Evolutionary conservation across 2,888 invertebrate species (phyloP), one percentile per base, ranked within the genome.

Genomic region (Anorthoa munda): DNA sequence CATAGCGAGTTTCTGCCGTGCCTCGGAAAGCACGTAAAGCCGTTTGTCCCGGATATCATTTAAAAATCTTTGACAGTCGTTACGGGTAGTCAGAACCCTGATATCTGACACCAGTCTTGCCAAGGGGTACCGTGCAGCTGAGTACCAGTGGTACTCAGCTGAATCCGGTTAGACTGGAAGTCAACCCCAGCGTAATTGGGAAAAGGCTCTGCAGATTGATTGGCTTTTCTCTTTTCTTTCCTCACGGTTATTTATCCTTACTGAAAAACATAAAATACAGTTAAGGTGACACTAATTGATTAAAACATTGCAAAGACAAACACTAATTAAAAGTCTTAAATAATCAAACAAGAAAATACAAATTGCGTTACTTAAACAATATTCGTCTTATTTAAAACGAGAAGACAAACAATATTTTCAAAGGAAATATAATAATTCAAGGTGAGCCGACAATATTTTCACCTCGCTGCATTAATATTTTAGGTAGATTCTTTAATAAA

Each of bases 401-500:
- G 17, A 63, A 53, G 5, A 18, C n/a, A 7, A 39, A 58, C 18
- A 39, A 60, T 46, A 60, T 55, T 59, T 17, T 51, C 18, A 64
- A 63, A 61, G n/a, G n/a, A 21, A 48, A 53, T 12, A 31, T 39
- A 18, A 15, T 56, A 59, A 51, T 55, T 67, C 23, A 63, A 53
- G 23, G 12, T 55, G 9, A 55, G 15, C 4, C 23, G 17, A 17
- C 21, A n/a, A 60, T 63, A 69, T 77, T 77, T 77, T 53, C 50
- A 48, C 23, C 61, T 53, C 23, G 1, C 46, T n/a, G 23, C 51
- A 60, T 53, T 31, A n/a, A 66, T 45, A 26, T 31, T 50, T 51
- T 18, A 53, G 26, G 26, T 64, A 59, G 15, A 39, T 45, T 56
- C 18, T 69, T 55, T 67, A 48, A 65, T 79, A 74, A 79, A 73